Base-by-base conservation (phyloP, 2,888 invertebrate species). In the Apomyelois bistriatella region DNA sequence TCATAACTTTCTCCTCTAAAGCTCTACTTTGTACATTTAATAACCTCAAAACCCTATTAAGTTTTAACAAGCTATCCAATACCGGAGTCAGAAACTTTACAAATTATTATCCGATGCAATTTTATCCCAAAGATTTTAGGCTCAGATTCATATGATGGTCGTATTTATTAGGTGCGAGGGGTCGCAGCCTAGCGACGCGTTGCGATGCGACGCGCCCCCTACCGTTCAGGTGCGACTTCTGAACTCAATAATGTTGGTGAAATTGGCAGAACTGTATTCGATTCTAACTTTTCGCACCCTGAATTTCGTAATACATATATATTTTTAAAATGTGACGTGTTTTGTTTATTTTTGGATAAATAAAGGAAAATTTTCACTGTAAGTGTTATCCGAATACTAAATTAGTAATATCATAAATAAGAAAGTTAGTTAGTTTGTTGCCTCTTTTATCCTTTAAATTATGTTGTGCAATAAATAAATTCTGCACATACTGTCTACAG, bases 181-280 rank as follows among this genome's bases (percentile, higher is more conserved):
- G 65, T 59, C 61, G 68, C 57, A 58, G 75, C 82, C 70, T 78
- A 75, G 83, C 82, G 72, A 81, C 84, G 68, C 56, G 64, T 58
- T 48, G 66, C 62, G 59, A 62, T 48, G 62, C 42, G 36, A 51
- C 51, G 38, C 17, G 35, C 13, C 62, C 64, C 62, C 58, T 32
- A 32, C 61, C 50, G 61, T 62, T 59, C 66, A 63, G 61, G 62
- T 62, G 61, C 55, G 57, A 60, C 58, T 57, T 48, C 47, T 42
- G 42, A 48, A 52, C 51, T 41, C 53, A 52, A 49, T 61, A 52
- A 55, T 46, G 54, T 13, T 46, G 30, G 42, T 10, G 9, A 32
- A 46, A 38, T 48, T 48, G 35, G 6, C 36, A 36, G 7, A 15
- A 47, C 32, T 32, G 36, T 48, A 36, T 48, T 36, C 13, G 30